Evolutionary conservation across 2,113 vertebrate species (phyloP).

Genomic region (Aegotheles bennettii): DNA sequence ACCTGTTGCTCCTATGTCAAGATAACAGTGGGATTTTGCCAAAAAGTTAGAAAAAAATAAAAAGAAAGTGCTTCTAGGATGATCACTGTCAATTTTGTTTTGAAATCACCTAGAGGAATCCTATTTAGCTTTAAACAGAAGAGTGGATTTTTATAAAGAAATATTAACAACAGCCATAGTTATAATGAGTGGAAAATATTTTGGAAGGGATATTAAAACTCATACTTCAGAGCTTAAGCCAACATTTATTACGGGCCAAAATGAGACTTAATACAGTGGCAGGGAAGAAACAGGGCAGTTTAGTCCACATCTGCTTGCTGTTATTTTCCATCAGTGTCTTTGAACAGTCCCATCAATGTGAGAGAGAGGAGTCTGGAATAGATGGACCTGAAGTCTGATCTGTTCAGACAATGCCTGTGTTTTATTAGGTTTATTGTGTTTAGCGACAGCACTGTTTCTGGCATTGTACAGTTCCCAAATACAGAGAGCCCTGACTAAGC

Average conservation of each 20-base stretch:
- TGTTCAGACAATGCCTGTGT: slow-evolving; percentile 20
- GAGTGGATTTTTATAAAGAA: background rate
- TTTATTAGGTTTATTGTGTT: slow-evolving; percentile 52
- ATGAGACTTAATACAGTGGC: background rate
- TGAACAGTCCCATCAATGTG: background rate
- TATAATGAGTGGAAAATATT: slow-evolving; percentile 15
- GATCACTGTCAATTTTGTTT: background rate
- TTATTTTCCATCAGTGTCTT: slow-evolving; percentile 12
- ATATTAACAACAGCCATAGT: background rate
- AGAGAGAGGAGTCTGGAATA: slow-evolving; percentile 6
- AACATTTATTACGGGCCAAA: background rate
- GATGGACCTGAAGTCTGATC: slow-evolving; percentile 13
- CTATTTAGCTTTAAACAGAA: background rate
- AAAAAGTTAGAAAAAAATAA: background rate
- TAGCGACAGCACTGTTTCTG: slow-evolving; percentile 17
- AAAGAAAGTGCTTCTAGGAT: background rate
- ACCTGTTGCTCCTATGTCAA: background rate
- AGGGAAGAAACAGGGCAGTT: background rate
- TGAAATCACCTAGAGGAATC: background rate
- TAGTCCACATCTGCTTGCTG: background rate
- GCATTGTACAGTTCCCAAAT: background rate
- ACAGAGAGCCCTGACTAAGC: slow-evolving; percentile 33
- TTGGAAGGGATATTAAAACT: background rate
- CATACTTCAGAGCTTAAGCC: background rate
- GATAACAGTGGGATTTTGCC: background rate